A percentile compares a stretch with the other conserved stretches of the same genome.
phyloP scores from a whole-genome alignment of 2,113 vertebrate genomes.

The Mus pahari region DNA sequence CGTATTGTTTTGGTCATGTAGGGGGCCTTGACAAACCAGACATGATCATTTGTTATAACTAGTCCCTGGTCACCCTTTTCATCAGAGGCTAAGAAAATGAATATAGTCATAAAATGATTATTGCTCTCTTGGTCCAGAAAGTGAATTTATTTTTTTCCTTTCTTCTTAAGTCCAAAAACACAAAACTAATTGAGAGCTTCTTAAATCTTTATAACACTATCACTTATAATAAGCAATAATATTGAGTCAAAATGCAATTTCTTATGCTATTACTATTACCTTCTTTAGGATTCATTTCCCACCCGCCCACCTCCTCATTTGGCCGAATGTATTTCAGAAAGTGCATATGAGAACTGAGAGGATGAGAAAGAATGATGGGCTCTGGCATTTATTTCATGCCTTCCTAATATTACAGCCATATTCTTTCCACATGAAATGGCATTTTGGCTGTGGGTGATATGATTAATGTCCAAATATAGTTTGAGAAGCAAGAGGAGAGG shows the following conservation, averaged over 20 bases:
- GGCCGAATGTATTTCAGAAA: conserved; percentile 71
- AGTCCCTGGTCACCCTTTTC: conserved; percentile 67
- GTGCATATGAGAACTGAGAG: conserved; percentile 44
- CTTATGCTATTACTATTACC: conserved; percentile 64
- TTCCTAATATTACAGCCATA: conserved; percentile 46
- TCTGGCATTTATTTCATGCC: conserved; percentile 65
- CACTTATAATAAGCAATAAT: conserved; percentile 71
- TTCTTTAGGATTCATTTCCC: conserved; percentile 65
- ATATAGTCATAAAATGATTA: conserved; percentile 74
- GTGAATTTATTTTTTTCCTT: conserved; percentile 66
- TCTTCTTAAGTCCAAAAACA: conserved; percentile 69
- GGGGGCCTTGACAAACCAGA: conserved; percentile 58
- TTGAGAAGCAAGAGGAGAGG: conserved; percentile 16
- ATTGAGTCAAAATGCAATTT: conserved; percentile 69
- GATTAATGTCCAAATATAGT: conserved; percentile 64
- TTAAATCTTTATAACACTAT: conserved; percentile 71
- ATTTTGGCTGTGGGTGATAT: conserved; percentile 61
- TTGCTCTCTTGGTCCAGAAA: conserved; percentile 76
- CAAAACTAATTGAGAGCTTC: conserved; percentile 70
- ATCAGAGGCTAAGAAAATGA: conserved; percentile 78
- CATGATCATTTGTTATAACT: conserved; percentile 55
- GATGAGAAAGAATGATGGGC: conserved; percentile 70
- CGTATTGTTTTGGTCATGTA: conserved; percentile 56
- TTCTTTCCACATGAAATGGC: conserved; percentile 61
- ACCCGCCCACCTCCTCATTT: background rate